A percentile compares a stretch with the other conserved stretches of the same genome.
phyloP scores from a whole-genome alignment of 2,797 vertebrate species.

The Notolabrus celidotus region DNA sequence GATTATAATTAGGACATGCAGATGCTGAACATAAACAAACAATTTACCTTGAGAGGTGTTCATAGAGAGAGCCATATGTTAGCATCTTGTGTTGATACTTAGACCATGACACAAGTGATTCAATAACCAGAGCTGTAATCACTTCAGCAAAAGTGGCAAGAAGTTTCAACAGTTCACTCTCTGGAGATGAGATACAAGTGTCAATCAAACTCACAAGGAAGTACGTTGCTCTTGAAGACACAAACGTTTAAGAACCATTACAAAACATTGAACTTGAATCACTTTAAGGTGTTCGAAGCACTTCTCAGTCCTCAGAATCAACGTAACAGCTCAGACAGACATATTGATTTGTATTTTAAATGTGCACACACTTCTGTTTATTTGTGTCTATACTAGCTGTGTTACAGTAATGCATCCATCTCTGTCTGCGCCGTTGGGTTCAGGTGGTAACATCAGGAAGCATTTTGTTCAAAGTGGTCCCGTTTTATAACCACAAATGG shows the following conservation, averaged over 20 bases:
- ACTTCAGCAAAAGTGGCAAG: constrained; percentile 4
- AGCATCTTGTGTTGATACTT: background rate
- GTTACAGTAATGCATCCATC: constrained; percentile 68
- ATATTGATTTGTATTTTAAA: constrained; percentile 46
- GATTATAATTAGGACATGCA: constrained; percentile 15
- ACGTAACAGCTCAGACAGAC: constrained; percentile 54
- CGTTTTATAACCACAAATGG: constrained; percentile 80
- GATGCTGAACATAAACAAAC: background rate
- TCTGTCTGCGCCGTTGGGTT: constrained; percentile 47
- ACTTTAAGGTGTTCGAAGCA: constrained; percentile 7
- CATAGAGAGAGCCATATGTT: background rate
- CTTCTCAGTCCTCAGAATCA: constrained; percentile 22
- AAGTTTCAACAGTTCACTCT: constrained; percentile 4
- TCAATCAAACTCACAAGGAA: background rate
- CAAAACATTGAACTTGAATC: constrained; percentile 2
- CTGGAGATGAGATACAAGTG: constrained; percentile 2
- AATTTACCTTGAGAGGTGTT: constrained; percentile 1
- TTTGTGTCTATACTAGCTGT: constrained; percentile 62
- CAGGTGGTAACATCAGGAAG: constrained; percentile 75
- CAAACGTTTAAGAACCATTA: constrained; percentile 13
- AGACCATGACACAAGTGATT: constrained; percentile 4
- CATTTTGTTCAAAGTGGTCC: constrained; percentile 66
- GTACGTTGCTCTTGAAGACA: constrained; percentile 1
- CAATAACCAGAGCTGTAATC: constrained; percentile 8
- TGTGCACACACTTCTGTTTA: constrained; percentile 41